Conservation (phyloP, 2,797 vertebrate genomes). For the Lagothrix lagotricha region DNA sequence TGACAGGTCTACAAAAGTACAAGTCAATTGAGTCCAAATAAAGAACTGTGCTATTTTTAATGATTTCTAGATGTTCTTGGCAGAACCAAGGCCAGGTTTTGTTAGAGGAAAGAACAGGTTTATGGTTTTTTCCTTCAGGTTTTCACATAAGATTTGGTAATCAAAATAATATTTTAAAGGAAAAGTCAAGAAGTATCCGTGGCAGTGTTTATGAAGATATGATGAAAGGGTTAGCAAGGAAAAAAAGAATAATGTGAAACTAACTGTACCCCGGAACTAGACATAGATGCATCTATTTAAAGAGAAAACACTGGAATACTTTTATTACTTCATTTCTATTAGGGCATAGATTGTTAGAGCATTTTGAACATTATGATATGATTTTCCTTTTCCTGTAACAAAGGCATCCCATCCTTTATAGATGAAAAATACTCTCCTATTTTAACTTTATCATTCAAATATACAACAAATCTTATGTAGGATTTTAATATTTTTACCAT, state of each 20-base stretch:
- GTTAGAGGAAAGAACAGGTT: conserved; percentile 73
- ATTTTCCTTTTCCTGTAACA: neutral
- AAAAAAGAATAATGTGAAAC: neutral
- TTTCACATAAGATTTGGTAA: conserved; percentile 71
- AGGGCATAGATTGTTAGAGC: neutral
- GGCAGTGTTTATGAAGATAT: conserved; percentile 31
- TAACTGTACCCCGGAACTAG: neutral
- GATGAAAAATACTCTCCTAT: neutral
- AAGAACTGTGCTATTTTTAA: conserved; percentile 84
- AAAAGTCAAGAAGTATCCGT: conserved; percentile 50
- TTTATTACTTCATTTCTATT: neutral
- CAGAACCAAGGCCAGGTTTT: conserved; percentile 80
- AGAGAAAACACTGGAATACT: neutral
- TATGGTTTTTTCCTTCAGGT: conserved; percentile 60
- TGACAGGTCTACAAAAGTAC: conserved; percentile 60
- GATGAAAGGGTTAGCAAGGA: neutral
- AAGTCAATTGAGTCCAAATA: conserved; percentile 70
- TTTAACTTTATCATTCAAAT: conserved; percentile 20
- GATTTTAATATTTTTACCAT: conserved; percentile 13
- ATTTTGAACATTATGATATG: neutral
- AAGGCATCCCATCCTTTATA: neutral
- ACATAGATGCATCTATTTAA: neutral
- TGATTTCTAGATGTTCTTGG: conserved; percentile 77
- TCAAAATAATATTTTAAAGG: conserved; percentile 66
- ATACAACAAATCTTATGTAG: neutral